Evolutionary conservation across 2,888 invertebrate genomes (phyloP).

Genomic region (Ptilodon capucinus): DNA sequence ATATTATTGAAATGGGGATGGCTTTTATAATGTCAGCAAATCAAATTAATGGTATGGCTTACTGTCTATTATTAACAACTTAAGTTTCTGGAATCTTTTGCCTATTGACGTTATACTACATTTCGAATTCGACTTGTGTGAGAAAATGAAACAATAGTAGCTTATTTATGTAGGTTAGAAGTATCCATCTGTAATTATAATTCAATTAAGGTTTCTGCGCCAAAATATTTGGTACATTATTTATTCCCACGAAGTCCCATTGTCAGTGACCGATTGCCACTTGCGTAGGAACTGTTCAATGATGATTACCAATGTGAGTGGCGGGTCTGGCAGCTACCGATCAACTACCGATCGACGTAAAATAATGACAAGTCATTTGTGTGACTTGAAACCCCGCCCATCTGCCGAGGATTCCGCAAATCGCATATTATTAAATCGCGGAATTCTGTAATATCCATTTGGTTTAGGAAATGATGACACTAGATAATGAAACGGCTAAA

Average conservation of each 20-base stretch:
- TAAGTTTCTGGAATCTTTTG: too few relatives aligned
- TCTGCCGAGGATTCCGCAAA: conserved; percentile 21
- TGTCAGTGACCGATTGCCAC: conserved; percentile 46
- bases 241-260: conserved; percentile 50
- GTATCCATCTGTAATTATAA: background rate
- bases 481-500: background rate
- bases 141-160: background rate
- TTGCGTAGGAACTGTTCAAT: conserved; percentile 61
- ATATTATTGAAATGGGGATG: too few relatives aligned
- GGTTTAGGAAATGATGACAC: background rate
- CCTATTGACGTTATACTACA: background rate
- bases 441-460: background rate
- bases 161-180: background rate
- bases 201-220: conserved; percentile 3
- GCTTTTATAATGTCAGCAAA: too few relatives aligned
- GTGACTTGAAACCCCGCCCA: conserved; percentile 25
- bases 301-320: conserved; percentile 47
- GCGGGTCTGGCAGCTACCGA: conserved; percentile 34
- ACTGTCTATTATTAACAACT: too few relatives aligned
- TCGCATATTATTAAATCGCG: conserved; percentile 18
- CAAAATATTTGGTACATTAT: conserved; percentile 7
- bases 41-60: too few relatives aligned
- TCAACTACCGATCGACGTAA: conserved; percentile 51
- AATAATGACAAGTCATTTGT: conserved; percentile 64
- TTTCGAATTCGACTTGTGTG: background rate